These are phyloP conservation scores for Xylota segnis DNA, from an alignment of 2,888 invertebrate species.

Conservation along the genomic window DNA sequence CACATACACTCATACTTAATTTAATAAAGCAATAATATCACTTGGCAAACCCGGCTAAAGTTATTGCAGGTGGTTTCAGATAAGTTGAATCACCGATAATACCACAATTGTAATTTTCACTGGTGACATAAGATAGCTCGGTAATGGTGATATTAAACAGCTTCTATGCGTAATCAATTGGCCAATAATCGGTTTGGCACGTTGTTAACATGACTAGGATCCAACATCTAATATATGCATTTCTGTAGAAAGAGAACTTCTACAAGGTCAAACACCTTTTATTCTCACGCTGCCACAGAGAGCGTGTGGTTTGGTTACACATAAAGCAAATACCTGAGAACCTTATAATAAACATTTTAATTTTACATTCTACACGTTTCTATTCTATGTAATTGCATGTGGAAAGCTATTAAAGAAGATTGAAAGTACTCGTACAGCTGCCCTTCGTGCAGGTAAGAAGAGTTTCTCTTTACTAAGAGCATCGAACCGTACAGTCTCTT, in stretches of 20 bases:
- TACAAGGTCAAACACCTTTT: slow-evolving; percentile 63
- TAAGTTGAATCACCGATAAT: slow-evolving; percentile 27
- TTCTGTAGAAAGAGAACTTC: slow-evolving; percentile 13
- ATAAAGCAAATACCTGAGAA: slow-evolving; percentile 1
- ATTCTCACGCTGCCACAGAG: slow-evolving; percentile 8
- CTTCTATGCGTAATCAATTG: slow-evolving; percentile 45
- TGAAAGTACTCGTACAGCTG: slow-evolving; percentile 16
- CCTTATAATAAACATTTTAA: slow-evolving; percentile 1
- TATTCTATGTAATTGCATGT: slow-evolving; percentile 27
- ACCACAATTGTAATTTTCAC: slow-evolving; percentile 16
- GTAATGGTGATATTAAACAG: not conserved
- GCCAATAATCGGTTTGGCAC: slow-evolving; percentile 11
- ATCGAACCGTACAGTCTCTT: not conserved
- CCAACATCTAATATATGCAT: slow-evolving; percentile 6
- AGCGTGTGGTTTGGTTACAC: not conserved
- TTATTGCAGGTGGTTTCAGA: slow-evolving; percentile 29
- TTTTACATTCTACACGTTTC: slow-evolving; percentile 11
- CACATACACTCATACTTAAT: not conserved
- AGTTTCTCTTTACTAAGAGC: not conserved
- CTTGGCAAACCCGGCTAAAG: slow-evolving; percentile 11
- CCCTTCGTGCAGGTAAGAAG: not conserved
- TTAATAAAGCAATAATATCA: slow-evolving; percentile 4
- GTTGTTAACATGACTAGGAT: slow-evolving; percentile 34
- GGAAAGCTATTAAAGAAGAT: slow-evolving; percentile 27
- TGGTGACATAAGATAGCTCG: slow-evolving; percentile 26